Evolutionary conservation across 1,140 invertebrate genomes (phyloP).

Genomic region (Lepeophtheirus salmonis): DNA sequence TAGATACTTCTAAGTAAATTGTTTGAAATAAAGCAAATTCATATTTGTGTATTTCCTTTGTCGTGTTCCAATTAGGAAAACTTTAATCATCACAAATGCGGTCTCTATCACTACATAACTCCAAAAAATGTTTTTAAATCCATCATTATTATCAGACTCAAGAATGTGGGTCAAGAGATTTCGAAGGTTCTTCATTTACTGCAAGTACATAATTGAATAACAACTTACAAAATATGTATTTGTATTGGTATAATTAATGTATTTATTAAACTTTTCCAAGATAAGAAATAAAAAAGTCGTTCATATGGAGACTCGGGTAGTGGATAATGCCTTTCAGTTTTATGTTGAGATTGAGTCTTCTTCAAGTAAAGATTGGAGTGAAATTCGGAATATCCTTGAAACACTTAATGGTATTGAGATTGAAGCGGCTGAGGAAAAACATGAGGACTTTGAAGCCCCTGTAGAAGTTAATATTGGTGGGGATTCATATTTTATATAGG

Average conservation of each 20-base stretch:
- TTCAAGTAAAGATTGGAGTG: neutral
- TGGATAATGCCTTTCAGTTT: neutral
- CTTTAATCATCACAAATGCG: neutral
- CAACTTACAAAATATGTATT: neutral
- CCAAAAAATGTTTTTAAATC: neutral
- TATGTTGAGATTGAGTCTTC: neutral
- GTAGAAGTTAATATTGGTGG: conserved; percentile 31
- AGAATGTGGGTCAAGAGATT: neutral
- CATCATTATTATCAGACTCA: neutral
- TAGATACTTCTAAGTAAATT: neutral
- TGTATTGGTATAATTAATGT: neutral
- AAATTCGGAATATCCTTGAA: neutral
- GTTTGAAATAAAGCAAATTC: neutral
- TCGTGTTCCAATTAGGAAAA: too few relatives aligned
- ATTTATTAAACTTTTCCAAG: too few relatives aligned
- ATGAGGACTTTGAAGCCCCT: neutral
- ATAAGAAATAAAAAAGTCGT: neutral
- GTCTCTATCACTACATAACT: neutral
- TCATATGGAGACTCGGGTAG: conserved; percentile 4
- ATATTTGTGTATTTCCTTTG: neutral
- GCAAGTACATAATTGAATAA: neutral
- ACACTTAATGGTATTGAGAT: conserved; percentile 1
- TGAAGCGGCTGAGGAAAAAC: neutral
- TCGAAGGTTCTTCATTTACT: neutral
- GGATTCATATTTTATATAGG: too few relatives aligned